A percentile compares a stretch with the other conserved stretches of the same genome.
Conservation (phyloP, 2,888 invertebrate species). For the Ochropleura plecta region DNA sequence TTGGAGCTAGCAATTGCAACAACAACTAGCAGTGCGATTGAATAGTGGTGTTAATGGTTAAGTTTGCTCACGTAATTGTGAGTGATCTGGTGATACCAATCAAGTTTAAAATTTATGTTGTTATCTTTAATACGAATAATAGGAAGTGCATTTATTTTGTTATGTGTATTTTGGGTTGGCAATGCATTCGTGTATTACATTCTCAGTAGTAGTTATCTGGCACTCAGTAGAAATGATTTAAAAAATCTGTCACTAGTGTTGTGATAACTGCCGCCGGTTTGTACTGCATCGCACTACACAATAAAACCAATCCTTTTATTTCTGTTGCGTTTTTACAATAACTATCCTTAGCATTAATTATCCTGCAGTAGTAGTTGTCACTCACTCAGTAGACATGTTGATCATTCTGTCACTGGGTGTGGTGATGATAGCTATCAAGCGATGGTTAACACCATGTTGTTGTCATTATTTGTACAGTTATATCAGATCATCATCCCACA, state of each 20-base stretch:
- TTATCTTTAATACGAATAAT: no score
- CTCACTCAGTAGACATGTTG: constrained; percentile 39
- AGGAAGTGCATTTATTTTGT: no score
- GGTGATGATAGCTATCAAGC: constrained; percentile 11
- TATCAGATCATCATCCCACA: not conserved
- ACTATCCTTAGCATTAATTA: no score
- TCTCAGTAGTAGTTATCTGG: no score
- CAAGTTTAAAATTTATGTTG: no score
- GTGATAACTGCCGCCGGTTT: constrained; percentile 41
- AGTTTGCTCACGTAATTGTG: not conserved
- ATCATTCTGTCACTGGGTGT: constrained; percentile 42
- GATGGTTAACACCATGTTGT: not conserved
- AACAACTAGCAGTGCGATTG: not conserved
- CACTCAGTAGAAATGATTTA: no score
- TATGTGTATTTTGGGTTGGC: no score
- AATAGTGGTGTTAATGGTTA: not conserved
- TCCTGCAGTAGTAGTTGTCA: constrained; percentile 18
- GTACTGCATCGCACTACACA: no score
- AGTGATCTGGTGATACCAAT: not conserved
- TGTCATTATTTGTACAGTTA: not conserved
- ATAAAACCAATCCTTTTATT: no score
- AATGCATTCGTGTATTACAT: no score
- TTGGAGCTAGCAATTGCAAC: not conserved
- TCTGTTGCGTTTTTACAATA: no score
- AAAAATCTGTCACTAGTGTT: constrained; percentile 20